Evolutionary conservation across 1,140 invertebrate species (phyloP).

Genomic region (Cherax destructor): DNA sequence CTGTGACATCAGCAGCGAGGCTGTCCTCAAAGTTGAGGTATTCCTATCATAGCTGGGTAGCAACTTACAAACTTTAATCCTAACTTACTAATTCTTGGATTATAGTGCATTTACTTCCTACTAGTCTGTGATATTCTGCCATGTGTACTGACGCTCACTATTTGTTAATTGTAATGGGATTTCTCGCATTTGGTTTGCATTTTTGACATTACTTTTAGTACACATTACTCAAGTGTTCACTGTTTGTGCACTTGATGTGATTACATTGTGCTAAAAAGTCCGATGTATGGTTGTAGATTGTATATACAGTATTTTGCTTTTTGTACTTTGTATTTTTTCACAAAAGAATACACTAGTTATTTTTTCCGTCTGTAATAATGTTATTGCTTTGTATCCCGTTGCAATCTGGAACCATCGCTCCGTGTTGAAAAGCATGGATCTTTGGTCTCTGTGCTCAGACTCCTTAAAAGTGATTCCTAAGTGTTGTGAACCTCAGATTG

Average conservation of each 20-base stretch:
- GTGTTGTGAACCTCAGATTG: background rate
- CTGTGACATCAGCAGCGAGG: too few species aligned
- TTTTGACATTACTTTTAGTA: conserved; percentile 20
- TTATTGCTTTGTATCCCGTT: too few species aligned
- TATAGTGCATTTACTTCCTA: conserved; percentile 44
- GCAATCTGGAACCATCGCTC: too few species aligned
- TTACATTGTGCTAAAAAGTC: conserved; percentile 7
- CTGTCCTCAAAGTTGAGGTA: background rate
- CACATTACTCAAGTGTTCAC: conserved; percentile 45
- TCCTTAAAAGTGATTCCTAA: background rate
- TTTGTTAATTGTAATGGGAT: conserved; percentile 4
- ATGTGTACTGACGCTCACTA: conserved; percentile 35
- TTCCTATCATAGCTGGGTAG: background rate
- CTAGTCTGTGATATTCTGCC: conserved; percentile 50
- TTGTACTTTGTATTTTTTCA: conserved; percentile 14
- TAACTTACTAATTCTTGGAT: conserved; percentile 37
- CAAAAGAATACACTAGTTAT: too few species aligned
- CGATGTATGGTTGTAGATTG: background rate
- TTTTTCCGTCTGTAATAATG: too few species aligned
- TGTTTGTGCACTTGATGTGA: background rate
- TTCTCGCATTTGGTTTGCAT: conserved; percentile 28
- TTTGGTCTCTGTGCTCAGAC: background rate
- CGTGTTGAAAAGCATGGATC: too few species aligned
- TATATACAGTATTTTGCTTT: background rate
- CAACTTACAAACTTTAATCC: background rate